Percentiles rank a stretch among this genome's conserved stretches.
These are phyloP conservation scores for Cephus nigrinus DNA, from an alignment of 2,888 invertebrate species.

Conservation along the genomic window DNA sequence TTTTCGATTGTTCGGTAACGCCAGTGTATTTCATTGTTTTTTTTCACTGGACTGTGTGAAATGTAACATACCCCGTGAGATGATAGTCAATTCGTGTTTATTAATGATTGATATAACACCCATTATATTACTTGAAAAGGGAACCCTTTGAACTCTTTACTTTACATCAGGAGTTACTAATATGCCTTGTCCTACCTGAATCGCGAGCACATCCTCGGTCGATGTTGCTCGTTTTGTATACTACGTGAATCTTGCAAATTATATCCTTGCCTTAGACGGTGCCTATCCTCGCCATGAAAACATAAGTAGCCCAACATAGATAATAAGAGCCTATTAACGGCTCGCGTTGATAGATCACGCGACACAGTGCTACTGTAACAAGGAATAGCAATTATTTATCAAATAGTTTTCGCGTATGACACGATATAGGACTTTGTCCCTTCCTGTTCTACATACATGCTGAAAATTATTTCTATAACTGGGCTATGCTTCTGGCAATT, in stretches of 20 bases:
- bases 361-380: background rate
- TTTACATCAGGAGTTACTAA: background rate
- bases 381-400: background rate
- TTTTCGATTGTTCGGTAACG: background rate
- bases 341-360: background rate
- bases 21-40: too few species aligned
- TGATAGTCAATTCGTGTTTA: background rate
- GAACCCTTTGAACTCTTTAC: background rate
- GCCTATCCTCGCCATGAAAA: background rate
- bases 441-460: background rate
- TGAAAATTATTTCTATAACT: background rate
- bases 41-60: background rate
- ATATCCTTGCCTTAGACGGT: background rate
- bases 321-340: background rate
- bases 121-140: background rate
- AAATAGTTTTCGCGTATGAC: background rate
- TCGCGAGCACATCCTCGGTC: background rate
- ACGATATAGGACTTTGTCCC: background rate
- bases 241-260: too few species aligned
- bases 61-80: background rate
- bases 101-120: background rate
- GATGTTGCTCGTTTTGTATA: background rate
- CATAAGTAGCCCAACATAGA: background rate
- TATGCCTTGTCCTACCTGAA: background rate
- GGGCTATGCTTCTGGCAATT: background rate